Conservation (phyloP, 2,113 vertebrate species). For the Sapajus apella region DNA sequence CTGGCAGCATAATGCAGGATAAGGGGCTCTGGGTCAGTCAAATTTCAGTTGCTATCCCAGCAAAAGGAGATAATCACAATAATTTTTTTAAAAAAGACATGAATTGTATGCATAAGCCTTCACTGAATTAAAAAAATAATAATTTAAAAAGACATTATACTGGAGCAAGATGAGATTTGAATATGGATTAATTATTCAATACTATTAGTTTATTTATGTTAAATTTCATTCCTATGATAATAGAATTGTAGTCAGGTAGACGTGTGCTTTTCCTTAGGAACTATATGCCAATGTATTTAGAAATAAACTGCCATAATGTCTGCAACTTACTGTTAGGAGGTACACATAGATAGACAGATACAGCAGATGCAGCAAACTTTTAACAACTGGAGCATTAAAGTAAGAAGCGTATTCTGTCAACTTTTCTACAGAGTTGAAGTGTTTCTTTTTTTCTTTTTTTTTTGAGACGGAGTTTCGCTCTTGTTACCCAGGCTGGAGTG, state of each 20-base stretch:
- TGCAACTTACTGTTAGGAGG: background rate
- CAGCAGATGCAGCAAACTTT: background rate
- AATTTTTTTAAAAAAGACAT: background rate
- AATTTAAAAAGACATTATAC: slow-evolving; percentile 1
- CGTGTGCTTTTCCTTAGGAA: background rate
- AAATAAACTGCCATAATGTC: background rate
- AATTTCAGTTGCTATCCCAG: background rate
- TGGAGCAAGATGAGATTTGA: background rate
- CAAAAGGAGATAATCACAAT: slow-evolving; percentile 17
- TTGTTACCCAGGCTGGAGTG: too few species aligned
- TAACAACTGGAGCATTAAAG: background rate
- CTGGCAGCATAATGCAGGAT: background rate
- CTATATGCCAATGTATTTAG: background rate
- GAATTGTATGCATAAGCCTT: slow-evolving; percentile 27
- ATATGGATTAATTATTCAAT: slow-evolving; percentile 22
- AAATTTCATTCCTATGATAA: slow-evolving; percentile 11
- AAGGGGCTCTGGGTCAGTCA: background rate
- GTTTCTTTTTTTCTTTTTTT: background rate
- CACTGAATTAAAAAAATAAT: background rate
- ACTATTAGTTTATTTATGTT: background rate
- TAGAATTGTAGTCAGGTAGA: background rate
- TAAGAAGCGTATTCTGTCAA: background rate
- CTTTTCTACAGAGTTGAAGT: background rate
- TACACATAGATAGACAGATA: background rate
- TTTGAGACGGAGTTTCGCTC: too few species aligned